These are phyloP conservation scores for Palythoa heliodiscus DNA, from an alignment of 92 coral and sea anemone genomes.

Conservation along the genomic window DNA sequence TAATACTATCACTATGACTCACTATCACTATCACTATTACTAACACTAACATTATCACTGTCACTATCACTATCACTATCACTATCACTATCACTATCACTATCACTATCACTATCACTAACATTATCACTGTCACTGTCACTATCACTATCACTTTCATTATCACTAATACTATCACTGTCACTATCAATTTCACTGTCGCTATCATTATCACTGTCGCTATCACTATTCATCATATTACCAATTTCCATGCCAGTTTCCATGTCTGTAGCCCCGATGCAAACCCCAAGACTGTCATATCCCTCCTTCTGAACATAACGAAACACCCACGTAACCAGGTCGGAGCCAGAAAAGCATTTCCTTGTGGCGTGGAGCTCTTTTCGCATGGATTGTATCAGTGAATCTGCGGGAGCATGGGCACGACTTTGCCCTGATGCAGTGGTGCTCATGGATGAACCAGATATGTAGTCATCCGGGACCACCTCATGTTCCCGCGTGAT, in stretches of 20 bases:
- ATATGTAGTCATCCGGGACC: conserved; percentile 58
- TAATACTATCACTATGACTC: neutral
- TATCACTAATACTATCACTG: too few relatives aligned
- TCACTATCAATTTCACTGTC: neutral
- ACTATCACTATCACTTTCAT: neutral
- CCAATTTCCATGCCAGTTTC: conserved; percentile 85
- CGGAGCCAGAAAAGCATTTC: conserved; percentile 82
- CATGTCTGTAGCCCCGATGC: conserved; percentile 74
- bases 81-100: neutral
- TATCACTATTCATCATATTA: neutral
- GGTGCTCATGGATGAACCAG: conserved; percentile 64
- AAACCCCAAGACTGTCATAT: conserved; percentile 78
- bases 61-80: neutral
- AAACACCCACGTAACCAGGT: conserved; percentile 73
- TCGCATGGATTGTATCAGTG: conserved; percentile 70
- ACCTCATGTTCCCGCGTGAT: conserved; percentile 43
- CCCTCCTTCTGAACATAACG: conserved; percentile 60
- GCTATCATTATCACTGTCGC: neutral
- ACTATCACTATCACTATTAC: too few relatives aligned
- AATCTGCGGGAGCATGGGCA: conserved; percentile 74
- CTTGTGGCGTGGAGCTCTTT: conserved; percentile 68
- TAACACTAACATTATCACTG: neutral
- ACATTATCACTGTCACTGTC: neutral
- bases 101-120: neutral
- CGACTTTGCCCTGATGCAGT: conserved; percentile 65